phyloP scores from a whole-genome alignment of 2,888 invertebrate species.

The Bugulina stolonifera region DNA sequence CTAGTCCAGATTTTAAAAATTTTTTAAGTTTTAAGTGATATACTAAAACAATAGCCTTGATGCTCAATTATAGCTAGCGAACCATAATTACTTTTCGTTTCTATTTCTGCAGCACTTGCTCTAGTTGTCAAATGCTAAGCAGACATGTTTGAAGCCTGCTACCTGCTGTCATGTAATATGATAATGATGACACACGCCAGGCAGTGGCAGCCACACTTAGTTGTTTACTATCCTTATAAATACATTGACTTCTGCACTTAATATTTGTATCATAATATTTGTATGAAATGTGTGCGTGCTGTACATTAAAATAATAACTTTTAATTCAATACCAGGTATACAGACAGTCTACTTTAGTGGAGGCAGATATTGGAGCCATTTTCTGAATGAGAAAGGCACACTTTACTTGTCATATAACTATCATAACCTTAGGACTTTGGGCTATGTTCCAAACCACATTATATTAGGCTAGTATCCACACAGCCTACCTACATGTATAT shows the following conservation, averaged over 20 bases:
- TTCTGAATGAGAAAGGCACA: background rate
- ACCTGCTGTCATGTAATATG: background rate
- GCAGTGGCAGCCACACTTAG: background rate
- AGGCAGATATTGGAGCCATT: background rate
- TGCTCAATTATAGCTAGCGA: no score
- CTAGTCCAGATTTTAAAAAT: no score
- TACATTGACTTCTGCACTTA: background rate
- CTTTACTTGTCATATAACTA: background rate
- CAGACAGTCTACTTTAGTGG: no score
- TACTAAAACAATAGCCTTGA: no score
- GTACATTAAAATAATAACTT: background rate
- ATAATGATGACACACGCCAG: background rate
- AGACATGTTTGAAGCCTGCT: background rate
- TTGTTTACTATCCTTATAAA: background rate
- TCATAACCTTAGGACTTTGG: background rate
- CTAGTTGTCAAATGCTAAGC: no score
- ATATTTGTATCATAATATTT: background rate
- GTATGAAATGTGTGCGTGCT: background rate
- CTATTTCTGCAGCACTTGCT: no score
- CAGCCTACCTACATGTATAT: background rate
- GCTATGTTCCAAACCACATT: background rate
- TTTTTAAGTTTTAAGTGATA: no score
- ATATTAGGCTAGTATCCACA: background rate
- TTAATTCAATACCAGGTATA: no score
- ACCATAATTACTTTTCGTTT: no score